Base-by-base conservation (phyloP, 2,113 vertebrate species). In the Paradisaea rubra region DNA sequence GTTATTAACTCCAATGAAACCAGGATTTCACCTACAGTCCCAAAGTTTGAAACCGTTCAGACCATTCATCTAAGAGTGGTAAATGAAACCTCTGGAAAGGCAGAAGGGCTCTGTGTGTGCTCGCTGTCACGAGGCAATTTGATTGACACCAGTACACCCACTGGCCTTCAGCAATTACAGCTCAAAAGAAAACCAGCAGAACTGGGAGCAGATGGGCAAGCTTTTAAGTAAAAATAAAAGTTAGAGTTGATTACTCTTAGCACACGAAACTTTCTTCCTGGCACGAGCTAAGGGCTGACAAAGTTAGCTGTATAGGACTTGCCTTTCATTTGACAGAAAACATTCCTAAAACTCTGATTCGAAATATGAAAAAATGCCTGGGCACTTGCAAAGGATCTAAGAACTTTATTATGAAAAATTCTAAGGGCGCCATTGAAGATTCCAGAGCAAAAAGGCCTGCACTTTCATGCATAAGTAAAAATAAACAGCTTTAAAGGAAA, bases 121-220 rank as follows among this genome's bases (percentile, higher is more conserved):
- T 66, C 24, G 22, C 61, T 57, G 76, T 73, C 87, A 70, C 37
- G 27, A 47, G 56, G 60, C 2, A 0, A 2, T n/a, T 13, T 91
- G 87, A 89, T 19, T 93, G 81, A 79, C 84, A 86, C 21, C 35
- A 81, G 31, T 78, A 52, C 81, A 87, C 85, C 91, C 95, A 91
- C 64, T n/a, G 60, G 85, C 71, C 88, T 76, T 74, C 79, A 87
- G 70, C 74, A 89, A 35, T 53, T 25, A 41, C 74, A 85, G 31
- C 74, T 83, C 88, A 63, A 66, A 96, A 53, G 13, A 37, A 53
- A 70, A 57, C 18, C 80, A 71, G 63, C 54, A 76, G 24, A 23
- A 35, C 56, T 54, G 39, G 49, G 50, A 74, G 44, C 63, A 81
- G 57, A 72, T 54, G 88, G 65, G 20, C 13, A 42, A 89, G 64